Base-by-base conservation (phyloP, 1,140 invertebrate species). In the Neodiprion virginianus region DNA sequence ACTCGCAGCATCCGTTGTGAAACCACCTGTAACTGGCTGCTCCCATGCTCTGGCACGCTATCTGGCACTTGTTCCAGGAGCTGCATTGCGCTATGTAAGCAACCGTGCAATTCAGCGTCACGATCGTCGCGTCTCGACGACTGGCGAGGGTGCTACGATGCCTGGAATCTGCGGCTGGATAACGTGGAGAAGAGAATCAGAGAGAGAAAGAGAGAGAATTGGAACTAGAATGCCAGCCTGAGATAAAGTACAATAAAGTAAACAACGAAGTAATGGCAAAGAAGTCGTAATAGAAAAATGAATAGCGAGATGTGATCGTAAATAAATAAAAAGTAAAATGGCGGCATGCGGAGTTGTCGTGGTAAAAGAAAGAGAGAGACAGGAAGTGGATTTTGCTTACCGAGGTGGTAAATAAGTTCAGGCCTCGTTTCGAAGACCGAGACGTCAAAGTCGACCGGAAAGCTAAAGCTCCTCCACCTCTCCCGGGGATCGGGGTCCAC, bases 1-100 rank as follows among this genome's bases (percentile, higher is more conserved):
- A 97, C 85, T 97, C 94, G 84, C 96, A 97, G 82, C 96, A 97
- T 1, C 95, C 96, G 86, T 96, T 94, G 84, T 96, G 95, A 87
- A 97, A 97, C 95, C 95, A 96, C 82, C 96, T 90, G 85, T 91
- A 94, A 84, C 91, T 90, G 9, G 88, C 85, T 21, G 92, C 91
- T 50, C 91, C 90, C 91, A 92, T 91, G 0, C 94, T 93, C 71
- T 91, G 89, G 83, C 95, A 96, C 9, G 91, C 91, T 5, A 88
- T 89, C 81, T 92, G 93, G 83, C 95, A 97, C 85, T 97, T 97
- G 79, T 92, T 92, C 86, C 92, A 92, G 8, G 95, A 94, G 90
- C 95, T 94, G 86, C 96, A 97, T 80, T 95, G 92, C 65, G 93
- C 91, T 92, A 96, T 93, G 87, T 95, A 97, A 2, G 94, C 95